phyloP scores from a whole-genome alignment of 1,140 invertebrate species.

The Temnothorax nylanderi region DNA sequence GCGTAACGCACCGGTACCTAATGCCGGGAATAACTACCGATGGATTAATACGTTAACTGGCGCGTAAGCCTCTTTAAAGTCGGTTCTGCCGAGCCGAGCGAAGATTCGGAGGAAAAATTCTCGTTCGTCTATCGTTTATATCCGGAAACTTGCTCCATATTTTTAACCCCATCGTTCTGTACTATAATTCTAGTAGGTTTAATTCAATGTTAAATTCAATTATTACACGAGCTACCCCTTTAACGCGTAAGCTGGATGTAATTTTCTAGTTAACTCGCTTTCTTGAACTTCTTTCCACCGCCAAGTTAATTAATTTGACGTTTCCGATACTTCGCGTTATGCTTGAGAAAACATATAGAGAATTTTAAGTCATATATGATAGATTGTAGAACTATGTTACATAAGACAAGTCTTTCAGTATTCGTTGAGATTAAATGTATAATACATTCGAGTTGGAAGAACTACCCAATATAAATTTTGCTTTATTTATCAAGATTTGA shows the following conservation, averaged over 20 bases:
- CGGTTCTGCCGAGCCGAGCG: neutral
- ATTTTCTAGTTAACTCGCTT: constrained; percentile 9
- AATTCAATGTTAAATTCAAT: neutral
- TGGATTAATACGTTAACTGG: constrained; percentile 73
- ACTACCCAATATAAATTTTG: neutral
- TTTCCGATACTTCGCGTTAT: neutral
- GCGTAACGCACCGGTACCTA: constrained; percentile 44
- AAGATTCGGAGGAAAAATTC: constrained; percentile 17
- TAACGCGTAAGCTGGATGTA: neutral
- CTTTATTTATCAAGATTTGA: neutral
- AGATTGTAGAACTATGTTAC: neutral
- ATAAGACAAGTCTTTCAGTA: neutral
- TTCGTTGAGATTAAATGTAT: neutral
- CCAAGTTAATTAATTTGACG: neutral
- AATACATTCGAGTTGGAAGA: neutral
- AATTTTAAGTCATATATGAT: neutral
- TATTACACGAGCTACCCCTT: neutral
- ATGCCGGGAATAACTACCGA: constrained; percentile 62
- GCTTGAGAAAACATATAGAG: neutral
- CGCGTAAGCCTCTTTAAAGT: constrained; percentile 45
- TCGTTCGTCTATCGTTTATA: neutral
- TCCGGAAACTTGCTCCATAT: constrained; percentile 35
- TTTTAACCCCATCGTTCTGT: neutral
- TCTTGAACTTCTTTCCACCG: neutral
- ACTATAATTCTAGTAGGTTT: neutral